Evolutionary conservation across 2,888 invertebrate genomes (phyloP), one percentile per base, ranked within the genome.

Genomic region (Trissolcus japonicus): DNA sequence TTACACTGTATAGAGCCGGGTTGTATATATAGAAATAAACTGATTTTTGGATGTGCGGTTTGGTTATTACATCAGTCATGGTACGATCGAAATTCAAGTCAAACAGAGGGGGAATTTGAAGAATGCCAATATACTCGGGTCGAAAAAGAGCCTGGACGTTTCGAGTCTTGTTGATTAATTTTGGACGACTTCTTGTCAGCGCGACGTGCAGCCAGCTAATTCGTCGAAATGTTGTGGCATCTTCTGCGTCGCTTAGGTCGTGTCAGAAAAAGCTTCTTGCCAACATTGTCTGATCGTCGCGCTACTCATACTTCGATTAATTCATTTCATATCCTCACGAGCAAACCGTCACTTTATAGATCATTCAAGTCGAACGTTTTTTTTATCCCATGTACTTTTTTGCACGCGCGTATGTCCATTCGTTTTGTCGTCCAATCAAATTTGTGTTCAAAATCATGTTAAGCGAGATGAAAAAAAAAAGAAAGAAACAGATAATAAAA

Each of bases 21-120:
- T 25, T 25, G 4, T 35, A 9, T 35, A 19, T 19, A 19, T n/a
- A 35, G 35, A 11, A 29, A 35, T 35, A 35, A 35, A 11, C 35
- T 35, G 35, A 35, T 35, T 35, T 35, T 35, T 35, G 35, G 35
- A 35, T 35, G 35, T 11, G 11, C 35, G 35, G 35, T 11, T 11
- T 7, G 35, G 35, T 35, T 35, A 35, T 35, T 35, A 35, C 35
- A 35, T n/a, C 65, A 29, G 55, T 55, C 25, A 35, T 57, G 76
- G 76, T 71, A 76, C 77, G 65, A 77, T 73, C 73, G 73, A 78
- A 78, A 78, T 74, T 74, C 77, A 65, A 68, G 77, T 73, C 77
- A 50, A 68, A 72, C 60, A 25, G 50, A 2, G 4, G 63, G 63
- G 61, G 69, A 74, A 73, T 78, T 73, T 78, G 46, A 78, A 54